phyloP scores from a whole-genome alignment of 2,797 vertebrate genomes.

The Spondyliosoma cantharus region DNA sequence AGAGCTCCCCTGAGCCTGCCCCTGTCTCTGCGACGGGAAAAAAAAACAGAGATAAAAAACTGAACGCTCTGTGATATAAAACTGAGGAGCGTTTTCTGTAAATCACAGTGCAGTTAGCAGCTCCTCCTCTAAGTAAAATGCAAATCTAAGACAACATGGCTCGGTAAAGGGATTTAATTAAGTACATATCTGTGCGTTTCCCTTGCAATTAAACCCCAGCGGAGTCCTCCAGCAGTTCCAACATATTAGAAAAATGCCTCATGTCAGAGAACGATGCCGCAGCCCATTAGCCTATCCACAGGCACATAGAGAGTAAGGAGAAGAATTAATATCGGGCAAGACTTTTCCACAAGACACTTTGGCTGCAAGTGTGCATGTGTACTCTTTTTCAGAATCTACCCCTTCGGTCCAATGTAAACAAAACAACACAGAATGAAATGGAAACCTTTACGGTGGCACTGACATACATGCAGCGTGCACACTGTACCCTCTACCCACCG shows the following conservation, averaged over 20 bases:
- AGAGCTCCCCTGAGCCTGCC: constrained; percentile 64
- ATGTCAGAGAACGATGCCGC: constrained; percentile 74
- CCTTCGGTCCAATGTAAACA: constrained; percentile 1
- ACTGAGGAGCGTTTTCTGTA: constrained; percentile 44
- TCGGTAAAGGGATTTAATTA: constrained; percentile 74
- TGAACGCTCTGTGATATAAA: constrained; percentile 40
- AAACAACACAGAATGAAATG: neutral
- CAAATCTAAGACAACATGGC: constrained; percentile 66
- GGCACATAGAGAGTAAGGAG: constrained; percentile 52
- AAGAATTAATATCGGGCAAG: constrained; percentile 50
- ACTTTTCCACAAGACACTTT: constrained; percentile 41
- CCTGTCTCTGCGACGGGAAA: constrained; percentile 37
- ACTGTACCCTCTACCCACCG: constrained; percentile 12
- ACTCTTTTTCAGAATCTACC: constrained; percentile 6
- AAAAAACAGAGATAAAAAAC: neutral
- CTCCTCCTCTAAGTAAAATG: constrained; percentile 68
- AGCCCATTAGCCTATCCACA: constrained; percentile 79
- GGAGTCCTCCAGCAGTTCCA: constrained; percentile 78
- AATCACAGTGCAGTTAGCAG: constrained; percentile 63
- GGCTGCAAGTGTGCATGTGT: neutral
- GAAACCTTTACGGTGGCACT: neutral
- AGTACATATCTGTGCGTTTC: constrained; percentile 75
- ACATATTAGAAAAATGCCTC: constrained; percentile 77
- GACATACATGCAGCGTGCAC: neutral
- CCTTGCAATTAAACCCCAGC: constrained; percentile 78